phyloP scores from a whole-genome alignment of 2,113 vertebrate genomes.

The Muntiacus reevesi region DNA sequence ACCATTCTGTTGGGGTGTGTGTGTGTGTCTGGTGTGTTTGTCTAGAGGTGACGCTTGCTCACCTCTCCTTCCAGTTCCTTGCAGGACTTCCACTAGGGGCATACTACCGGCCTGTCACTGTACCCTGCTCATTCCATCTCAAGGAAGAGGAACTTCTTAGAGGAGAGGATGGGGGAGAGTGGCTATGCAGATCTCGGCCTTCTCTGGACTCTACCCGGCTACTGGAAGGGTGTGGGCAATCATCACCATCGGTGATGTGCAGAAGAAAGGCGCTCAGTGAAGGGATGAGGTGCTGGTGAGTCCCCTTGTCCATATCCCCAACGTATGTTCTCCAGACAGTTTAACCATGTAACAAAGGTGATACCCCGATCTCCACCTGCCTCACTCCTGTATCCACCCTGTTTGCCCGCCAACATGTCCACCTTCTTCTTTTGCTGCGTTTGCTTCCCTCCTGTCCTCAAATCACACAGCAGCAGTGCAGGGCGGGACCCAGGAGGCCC shows the following conservation, averaged over 20 bases:
- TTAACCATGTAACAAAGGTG: not conserved
- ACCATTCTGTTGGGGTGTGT: not conserved
- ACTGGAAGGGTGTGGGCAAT: rapidly evolving
- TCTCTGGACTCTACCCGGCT: not conserved
- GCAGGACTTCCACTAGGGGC: not conserved
- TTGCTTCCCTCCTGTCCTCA: not conserved
- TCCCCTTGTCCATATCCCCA: not conserved
- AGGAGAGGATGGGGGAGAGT: not conserved
- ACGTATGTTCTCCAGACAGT: not conserved
- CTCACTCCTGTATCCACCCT: not conserved
- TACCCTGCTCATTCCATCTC: not conserved
- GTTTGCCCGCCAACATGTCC: rapidly evolving
- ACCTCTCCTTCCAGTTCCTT: not conserved
- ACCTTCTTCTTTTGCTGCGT: rapidly evolving
- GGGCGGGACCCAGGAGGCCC: not conserved
- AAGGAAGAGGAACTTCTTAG: not conserved
- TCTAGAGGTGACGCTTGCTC: rapidly evolving
- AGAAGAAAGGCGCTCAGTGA: not conserved
- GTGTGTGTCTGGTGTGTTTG: not conserved
- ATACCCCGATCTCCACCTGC: not conserved
- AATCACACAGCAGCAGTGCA: rapidly evolving
- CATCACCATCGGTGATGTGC: not conserved
- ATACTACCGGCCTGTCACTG: not conserved
- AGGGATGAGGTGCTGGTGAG: not conserved
- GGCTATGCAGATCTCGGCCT: rapidly evolving